Conservation (phyloP, 1,140 invertebrate genomes). For the Heliconius eleuchia region DNA sequence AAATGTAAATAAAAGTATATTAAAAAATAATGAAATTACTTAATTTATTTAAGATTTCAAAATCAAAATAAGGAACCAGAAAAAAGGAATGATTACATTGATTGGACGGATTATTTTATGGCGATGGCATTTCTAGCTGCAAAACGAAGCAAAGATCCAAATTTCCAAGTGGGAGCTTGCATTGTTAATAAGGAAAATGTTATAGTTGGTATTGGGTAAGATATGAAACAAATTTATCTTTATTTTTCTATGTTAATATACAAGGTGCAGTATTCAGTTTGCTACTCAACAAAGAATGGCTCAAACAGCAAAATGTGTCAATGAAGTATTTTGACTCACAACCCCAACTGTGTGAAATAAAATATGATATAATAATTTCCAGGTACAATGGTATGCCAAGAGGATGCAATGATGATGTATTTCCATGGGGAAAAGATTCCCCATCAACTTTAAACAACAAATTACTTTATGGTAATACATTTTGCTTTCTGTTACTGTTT, state of each 20-base stretch:
- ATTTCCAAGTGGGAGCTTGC: conserved; percentile 95
- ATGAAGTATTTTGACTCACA: too few species aligned
- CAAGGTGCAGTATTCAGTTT: too few species aligned
- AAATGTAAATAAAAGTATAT: too few species aligned
- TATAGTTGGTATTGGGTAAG: conserved; percentile 92
- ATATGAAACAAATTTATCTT: too few species aligned
- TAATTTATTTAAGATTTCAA: conserved; percentile 21
- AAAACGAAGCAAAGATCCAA: conserved; percentile 96
- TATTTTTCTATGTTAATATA: too few species aligned
- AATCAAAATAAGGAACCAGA: conserved; percentile 25
- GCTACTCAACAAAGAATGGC: too few species aligned
- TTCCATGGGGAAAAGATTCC: conserved; percentile 91
- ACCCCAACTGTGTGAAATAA: too few species aligned
- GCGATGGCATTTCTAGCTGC: conserved; percentile 90
- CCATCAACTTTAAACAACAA: conserved; percentile 86
- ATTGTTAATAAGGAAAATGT: conserved; percentile 94
- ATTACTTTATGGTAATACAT: conserved; percentile 88
- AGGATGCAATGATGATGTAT: conserved; percentile 92
- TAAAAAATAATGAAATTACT: not conserved
- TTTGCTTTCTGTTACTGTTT: too few species aligned
- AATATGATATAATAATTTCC: conserved; percentile 33
- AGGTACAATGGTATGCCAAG: conserved; percentile 97
- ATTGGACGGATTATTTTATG: conserved; percentile 98
- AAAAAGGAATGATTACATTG: conserved; percentile 66
- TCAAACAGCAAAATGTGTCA: too few species aligned